phyloP scores from a whole-genome alignment of 2,113 vertebrate species.

The Antennarius striatus region DNA sequence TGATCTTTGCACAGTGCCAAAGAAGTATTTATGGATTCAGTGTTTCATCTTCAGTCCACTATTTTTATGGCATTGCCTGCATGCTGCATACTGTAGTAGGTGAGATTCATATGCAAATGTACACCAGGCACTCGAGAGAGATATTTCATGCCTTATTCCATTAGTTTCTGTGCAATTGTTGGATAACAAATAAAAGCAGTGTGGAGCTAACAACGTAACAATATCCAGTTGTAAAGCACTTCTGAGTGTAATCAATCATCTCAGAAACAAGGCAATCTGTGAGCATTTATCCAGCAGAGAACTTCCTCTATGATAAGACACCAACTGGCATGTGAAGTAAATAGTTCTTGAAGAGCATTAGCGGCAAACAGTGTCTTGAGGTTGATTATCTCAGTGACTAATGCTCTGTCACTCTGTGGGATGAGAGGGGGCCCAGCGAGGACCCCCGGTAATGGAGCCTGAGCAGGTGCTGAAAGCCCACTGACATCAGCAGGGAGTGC shows the following conservation, averaged over 20 bases:
- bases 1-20: neutral
- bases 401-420: conserved; percentile 92
- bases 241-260: conserved; percentile 39
- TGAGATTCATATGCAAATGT: conserved; percentile 5
- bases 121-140: neutral
- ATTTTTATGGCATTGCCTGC: neutral
- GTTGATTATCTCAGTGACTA: conserved; percentile 96
- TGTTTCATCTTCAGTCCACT: neutral
- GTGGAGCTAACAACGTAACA: conserved; percentile 14
- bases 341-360: conserved; percentile 68
- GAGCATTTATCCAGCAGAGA: conserved; percentile 35
- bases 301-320: conserved; percentile 51
- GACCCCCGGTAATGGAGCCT: conserved; percentile 90
- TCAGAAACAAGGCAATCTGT: conserved; percentile 34
- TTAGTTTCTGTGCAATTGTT: conserved; percentile 7
- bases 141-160: too few relatives aligned
- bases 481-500: conserved; percentile 86
- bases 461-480: conserved; percentile 87
- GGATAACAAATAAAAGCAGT: conserved; percentile 21
- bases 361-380: conserved; percentile 73
- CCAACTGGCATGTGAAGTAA: conserved; percentile 58
- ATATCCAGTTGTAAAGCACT: conserved; percentile 39
- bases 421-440: conserved; percentile 86
- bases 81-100: neutral
- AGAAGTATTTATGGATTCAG: neutral